These are phyloP conservation scores for Trissoscelio sp. DNA, from an alignment of 2,888 invertebrate species.

Conservation along the genomic window DNA sequence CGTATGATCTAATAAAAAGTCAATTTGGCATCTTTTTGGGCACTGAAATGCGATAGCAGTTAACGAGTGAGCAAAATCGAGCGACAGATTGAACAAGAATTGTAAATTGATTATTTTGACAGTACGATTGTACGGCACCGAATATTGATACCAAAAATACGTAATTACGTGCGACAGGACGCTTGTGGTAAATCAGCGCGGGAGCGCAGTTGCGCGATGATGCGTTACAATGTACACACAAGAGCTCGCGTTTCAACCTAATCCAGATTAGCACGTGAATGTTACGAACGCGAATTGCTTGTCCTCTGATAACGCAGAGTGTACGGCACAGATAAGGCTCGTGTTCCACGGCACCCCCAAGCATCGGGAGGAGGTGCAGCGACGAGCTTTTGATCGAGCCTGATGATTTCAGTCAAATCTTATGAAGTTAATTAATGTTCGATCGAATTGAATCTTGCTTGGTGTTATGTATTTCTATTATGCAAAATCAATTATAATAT, in stretches of 20 bases:
- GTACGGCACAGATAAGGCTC: slow-evolving; percentile 75
- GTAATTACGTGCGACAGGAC: slow-evolving; percentile 56
- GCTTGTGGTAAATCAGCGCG: slow-evolving; percentile 37
- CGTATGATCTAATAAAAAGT: background rate
- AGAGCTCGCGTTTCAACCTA: slow-evolving; percentile 72
- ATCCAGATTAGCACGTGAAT: slow-evolving; percentile 77
- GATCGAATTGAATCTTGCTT: no score
- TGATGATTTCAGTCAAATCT: slow-evolving; percentile 18
- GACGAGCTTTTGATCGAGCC: slow-evolving; percentile 44
- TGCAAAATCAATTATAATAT: no score
- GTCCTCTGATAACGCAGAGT: slow-evolving; percentile 71
- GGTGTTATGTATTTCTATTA: no score
- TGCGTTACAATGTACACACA: slow-evolving; percentile 64
- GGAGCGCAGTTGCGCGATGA: slow-evolving; percentile 56
- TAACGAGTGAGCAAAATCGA: no score
- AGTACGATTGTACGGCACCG: slow-evolving; percentile 4
- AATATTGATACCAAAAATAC: slow-evolving; percentile 14
- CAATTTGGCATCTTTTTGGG: background rate
- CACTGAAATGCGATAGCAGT: no score
- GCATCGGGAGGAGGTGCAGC: background rate
- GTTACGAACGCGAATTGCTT: slow-evolving; percentile 71
- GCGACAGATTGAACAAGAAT: background rate
- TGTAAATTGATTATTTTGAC: background rate
- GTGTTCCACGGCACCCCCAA: slow-evolving; percentile 62
- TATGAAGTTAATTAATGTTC: slow-evolving; percentile 51